Evolutionary conservation across 2,888 invertebrate species (phyloP), one percentile per base, ranked within the genome.

Genomic region (Andrena trimmerana): DNA sequence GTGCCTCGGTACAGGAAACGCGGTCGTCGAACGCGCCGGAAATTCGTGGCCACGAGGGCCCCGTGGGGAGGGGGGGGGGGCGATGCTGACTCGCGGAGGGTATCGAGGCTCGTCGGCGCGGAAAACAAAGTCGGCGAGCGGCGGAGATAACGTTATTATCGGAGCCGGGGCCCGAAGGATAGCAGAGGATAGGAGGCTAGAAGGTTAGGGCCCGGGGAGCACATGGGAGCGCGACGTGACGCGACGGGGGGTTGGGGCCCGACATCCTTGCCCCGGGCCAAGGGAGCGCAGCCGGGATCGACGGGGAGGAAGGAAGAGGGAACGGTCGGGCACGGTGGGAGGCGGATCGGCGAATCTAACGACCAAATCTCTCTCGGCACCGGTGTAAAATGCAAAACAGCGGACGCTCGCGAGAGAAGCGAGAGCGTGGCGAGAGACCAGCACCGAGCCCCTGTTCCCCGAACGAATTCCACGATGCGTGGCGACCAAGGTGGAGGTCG

Each of bases 351-450:
- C 85, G 85, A 86, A 88, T 88, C 90, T 91, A 90, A 90, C 91
- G 90, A 89, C 90, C 90, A 88, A 92, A 92, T 91, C 92, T 57
- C 92, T 27, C 57, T 91, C 88, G 78, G 83, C 79, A 78, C 77
- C 90, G 85, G 85, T 89, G 90, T 91, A 90, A 91, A 91, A 92
- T 92, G 92, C 91, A 92, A 92, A 92, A 71, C 86, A 90, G 90
- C 87, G 73, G 78, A 52, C 65, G 42, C 42, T 42, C 13, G 62
- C 67, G 42, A 73, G 77, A 59, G 73, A 67, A 67, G 81, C 50
- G 78, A 70, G 78, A 71, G 68, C 74, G 75, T 54, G 59, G 78
- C 81, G 84, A 67, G 75, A 36, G 42, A 42, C 16, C 24, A 48
- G 66, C 20, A 13, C 24, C 57, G 70, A 48, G 63, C 27, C 57